Evolutionary conservation across 2,797 vertebrate species (phyloP).

Genomic region (Lithobates pipiens): DNA sequence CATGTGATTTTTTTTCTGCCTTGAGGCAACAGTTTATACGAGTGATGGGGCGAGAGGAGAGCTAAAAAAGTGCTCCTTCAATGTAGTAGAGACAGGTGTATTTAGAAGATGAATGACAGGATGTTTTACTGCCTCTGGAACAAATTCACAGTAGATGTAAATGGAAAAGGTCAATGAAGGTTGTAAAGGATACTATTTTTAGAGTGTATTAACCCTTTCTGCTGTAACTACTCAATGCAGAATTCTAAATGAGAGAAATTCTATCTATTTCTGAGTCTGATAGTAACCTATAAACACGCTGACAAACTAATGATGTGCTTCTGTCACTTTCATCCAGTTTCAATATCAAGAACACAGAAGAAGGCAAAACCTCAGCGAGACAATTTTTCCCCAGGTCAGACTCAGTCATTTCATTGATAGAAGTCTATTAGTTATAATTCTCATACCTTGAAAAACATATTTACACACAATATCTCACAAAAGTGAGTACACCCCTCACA

Average conservation of each 20-base stretch:
- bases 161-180: constrained; percentile 55
- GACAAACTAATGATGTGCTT: background rate
- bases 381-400: background rate
- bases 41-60: constrained; percentile 51
- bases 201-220: background rate
- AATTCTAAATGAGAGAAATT: background rate
- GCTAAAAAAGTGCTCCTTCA: constrained; percentile 57
- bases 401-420: too few species aligned
- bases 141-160: constrained; percentile 52
- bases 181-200: constrained; percentile 32
- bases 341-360: background rate
- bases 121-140: constrained; percentile 40
- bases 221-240: background rate
- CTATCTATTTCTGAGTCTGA: background rate
- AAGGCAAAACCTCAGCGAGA: background rate
- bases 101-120: constrained; percentile 60
- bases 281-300: background rate
- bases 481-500: too few species aligned
- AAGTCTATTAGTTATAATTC: too few species aligned
- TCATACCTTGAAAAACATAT: too few species aligned
- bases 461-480: too few species aligned
- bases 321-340: background rate
- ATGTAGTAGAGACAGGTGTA: constrained; percentile 57
- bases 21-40: constrained; percentile 57
- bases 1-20: constrained; percentile 56